These are phyloP conservation scores for Periparus ater DNA, from an alignment of 2,797 vertebrate species.

Conservation along the genomic window DNA sequence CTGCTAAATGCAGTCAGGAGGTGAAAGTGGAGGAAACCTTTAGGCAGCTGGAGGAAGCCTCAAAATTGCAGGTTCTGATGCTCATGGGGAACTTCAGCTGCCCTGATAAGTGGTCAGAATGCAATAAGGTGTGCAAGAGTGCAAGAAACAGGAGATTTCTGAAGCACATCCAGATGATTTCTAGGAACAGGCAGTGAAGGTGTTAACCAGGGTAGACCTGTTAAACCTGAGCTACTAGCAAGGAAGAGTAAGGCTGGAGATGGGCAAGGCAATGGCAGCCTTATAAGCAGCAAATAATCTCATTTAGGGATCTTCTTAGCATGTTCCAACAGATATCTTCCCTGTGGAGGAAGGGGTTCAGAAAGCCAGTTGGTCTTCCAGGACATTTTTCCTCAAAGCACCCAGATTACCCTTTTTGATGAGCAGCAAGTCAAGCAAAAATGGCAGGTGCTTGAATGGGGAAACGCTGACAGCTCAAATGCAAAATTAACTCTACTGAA, in stretches of 20 bases:
- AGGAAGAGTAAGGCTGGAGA: not conserved
- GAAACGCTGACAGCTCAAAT: not conserved
- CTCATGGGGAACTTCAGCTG: not conserved
- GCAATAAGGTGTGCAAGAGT: not conserved
- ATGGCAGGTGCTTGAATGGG: not conserved
- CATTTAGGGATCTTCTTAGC: not conserved
- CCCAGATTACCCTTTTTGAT: not conserved
- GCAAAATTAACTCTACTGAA: not conserved
- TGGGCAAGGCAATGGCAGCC: not conserved
- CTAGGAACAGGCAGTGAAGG: not conserved
- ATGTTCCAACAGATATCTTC: not conserved
- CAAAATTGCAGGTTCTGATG: not conserved
- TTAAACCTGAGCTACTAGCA: not conserved
- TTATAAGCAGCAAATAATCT: not conserved
- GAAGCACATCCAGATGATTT: not conserved
- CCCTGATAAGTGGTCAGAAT: not conserved
- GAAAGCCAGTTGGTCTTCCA: not conserved
- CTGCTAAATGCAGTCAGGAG: not conserved
- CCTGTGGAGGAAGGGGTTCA: not conserved
- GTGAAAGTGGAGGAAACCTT: not conserved
- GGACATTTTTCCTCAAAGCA: not conserved
- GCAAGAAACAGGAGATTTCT: not conserved
- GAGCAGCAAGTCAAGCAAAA: not conserved
- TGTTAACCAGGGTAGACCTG: not conserved
- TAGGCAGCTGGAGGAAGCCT: not conserved